These are phyloP conservation scores for Apodemia duryi DNA, from an alignment of 2,888 invertebrate species.

Conservation along the genomic window DNA sequence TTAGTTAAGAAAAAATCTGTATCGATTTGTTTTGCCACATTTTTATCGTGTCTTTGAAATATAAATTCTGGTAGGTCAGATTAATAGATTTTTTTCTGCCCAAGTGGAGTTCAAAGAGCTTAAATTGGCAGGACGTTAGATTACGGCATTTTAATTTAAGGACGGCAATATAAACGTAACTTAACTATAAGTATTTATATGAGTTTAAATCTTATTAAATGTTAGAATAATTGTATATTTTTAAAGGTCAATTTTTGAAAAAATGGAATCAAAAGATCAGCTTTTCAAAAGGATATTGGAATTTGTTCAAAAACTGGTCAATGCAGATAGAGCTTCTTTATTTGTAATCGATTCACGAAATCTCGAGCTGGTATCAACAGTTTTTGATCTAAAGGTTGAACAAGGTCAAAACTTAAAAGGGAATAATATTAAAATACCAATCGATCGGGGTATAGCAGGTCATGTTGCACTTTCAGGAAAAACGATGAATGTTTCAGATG, in stretches of 20 bases:
- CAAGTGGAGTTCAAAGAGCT: no score
- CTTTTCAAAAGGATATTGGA: conserved; percentile 91
- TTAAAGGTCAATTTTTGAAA: conserved; percentile 89
- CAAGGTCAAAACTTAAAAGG: conserved; percentile 49
- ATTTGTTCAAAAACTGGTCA: conserved; percentile 88
- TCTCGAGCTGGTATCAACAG: conserved; percentile 88
- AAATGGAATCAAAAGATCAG: conserved; percentile 90
- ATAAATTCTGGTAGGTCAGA: no score
- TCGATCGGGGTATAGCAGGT: conserved; percentile 89
- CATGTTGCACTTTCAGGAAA: conserved; percentile 89
- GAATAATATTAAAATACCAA: conserved; percentile 83
- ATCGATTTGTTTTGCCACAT: no score
- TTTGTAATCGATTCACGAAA: conserved; percentile 88
- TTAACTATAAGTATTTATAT: no score
- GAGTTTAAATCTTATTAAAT: no score
- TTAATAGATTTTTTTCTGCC: no score
- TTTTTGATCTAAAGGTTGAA: conserved; percentile 83
- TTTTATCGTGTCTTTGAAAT: no score
- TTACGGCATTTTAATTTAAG: no score
- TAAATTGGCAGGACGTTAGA: no score
- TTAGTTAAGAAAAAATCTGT: no score
- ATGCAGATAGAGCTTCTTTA: conserved; percentile 90
- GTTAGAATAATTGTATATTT: conserved; percentile 35
- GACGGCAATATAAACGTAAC: no score
- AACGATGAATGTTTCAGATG: conserved; percentile 89